Evolutionary conservation across 2,113 vertebrate species (phyloP).

Genomic region (Pungitius pungitius): DNA sequence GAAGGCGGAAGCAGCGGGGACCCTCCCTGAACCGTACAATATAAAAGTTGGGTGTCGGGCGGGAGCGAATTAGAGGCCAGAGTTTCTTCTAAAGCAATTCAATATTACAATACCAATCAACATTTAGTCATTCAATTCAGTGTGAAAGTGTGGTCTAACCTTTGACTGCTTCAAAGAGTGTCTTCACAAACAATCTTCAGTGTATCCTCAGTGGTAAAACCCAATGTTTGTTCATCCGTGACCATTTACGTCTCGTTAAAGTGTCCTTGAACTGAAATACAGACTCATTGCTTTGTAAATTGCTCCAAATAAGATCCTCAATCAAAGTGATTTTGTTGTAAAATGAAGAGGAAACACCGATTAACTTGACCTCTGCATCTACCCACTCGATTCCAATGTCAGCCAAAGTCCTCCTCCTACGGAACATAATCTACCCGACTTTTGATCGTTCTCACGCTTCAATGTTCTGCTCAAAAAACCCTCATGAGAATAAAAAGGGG

Average conservation of each 20-base stretch:
- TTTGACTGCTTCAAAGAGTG: too few species aligned
- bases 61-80: conserved; percentile 10
- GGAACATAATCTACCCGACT: neutral
- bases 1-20: conserved; percentile 10
- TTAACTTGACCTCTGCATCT: conserved; percentile 20
- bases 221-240: neutral
- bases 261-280: conserved; percentile 40
- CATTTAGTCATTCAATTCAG: too few species aligned
- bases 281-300: conserved; percentile 23
- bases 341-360: conserved; percentile 30
- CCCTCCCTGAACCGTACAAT: conserved; percentile 14
- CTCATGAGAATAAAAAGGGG: neutral
- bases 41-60: conserved; percentile 24
- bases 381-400: neutral
- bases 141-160: too few species aligned
- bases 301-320: conserved; percentile 29
- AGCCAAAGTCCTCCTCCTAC: neutral
- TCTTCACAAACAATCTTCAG: neutral
- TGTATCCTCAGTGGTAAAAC: neutral
- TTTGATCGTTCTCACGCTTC: neutral
- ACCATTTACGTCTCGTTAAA: neutral
- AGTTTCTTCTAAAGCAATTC: neutral
- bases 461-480: neutral
- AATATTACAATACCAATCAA: too few species aligned
- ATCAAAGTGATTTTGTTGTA: conserved; percentile 27